These are phyloP conservation scores for Lepeophtheirus nordmannii DNA, from an alignment of 2,888 invertebrate species.

Conservation along the genomic window DNA sequence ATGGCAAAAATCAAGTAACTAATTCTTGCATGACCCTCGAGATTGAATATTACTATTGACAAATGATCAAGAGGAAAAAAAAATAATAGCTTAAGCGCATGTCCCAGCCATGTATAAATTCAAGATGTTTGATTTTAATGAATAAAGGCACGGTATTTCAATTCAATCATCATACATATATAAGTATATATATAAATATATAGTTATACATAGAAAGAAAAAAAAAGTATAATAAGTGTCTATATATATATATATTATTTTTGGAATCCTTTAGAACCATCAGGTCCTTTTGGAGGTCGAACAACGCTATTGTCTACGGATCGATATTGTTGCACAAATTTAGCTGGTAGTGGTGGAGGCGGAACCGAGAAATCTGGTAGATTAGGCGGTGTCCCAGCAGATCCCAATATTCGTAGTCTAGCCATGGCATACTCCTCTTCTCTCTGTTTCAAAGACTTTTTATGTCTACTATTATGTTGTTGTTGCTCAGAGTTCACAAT, in stretches of 20 bases:
- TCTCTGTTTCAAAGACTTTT: constrained; percentile 14
- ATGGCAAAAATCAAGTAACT: too few relatives aligned
- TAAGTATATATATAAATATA: not conserved
- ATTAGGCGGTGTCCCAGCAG: not conserved
- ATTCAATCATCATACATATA: constrained; percentile 4
- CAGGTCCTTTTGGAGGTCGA: constrained; percentile 10
- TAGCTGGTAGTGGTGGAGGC: constrained; percentile 5
- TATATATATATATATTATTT: constrained; percentile 1
- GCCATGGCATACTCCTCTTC: constrained; percentile 24
- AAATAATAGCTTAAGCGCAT: too few relatives aligned
- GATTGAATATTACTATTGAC: too few relatives aligned
- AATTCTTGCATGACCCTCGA: too few relatives aligned
- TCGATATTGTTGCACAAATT: not conserved
- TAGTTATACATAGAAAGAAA: not conserved
- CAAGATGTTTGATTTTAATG: too few relatives aligned
- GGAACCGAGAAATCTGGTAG: constrained; percentile 4
- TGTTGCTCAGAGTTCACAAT: constrained; percentile 1
- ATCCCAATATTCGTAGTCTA: constrained; percentile 22
- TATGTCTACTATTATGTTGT: not conserved
- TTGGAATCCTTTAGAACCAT: constrained; percentile 20
- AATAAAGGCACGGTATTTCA: not conserved
- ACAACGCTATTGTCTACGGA: not conserved
- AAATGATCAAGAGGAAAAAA: too few relatives aligned
- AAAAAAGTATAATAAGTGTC: not conserved
- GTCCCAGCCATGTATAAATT: too few relatives aligned